Evolutionary conservation across 2,797 vertebrate species (phyloP).

Genomic region (Balearica regulorum): DNA sequence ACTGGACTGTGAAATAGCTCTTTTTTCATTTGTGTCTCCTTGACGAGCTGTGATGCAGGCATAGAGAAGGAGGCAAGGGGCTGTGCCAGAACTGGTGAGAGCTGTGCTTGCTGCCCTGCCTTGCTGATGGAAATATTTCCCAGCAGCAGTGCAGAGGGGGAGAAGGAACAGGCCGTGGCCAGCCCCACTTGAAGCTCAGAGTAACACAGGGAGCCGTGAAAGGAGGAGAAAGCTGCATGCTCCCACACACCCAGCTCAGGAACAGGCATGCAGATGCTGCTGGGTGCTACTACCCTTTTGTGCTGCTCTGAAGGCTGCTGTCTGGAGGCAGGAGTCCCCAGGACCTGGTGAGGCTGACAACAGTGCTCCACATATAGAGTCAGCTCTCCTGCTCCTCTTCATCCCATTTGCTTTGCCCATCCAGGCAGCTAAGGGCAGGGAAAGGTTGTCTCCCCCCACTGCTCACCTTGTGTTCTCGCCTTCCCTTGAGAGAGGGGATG

Average conservation of each 20-base stretch:
- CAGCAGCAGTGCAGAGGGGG: background rate
- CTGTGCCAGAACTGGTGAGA: background rate
- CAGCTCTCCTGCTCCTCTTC: background rate
- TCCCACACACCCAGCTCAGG: fast-evolving
- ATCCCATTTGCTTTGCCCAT: background rate
- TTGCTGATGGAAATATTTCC: background rate
- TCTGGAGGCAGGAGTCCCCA: background rate
- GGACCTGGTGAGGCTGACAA: background rate
- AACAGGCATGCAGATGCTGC: background rate
- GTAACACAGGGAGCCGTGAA: no score
- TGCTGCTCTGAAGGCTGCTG: background rate
- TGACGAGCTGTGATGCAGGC: background rate
- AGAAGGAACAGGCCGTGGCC: background rate
- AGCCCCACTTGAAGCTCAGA: fast-evolving
- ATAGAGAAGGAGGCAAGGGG: background rate
- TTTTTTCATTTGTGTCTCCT: background rate
- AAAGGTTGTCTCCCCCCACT: background rate
- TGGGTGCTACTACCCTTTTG: background rate
- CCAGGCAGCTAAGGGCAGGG: background rate
- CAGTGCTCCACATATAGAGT: background rate
- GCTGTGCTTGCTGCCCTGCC: background rate
- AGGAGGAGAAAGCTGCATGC: background rate
- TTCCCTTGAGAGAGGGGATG: background rate
- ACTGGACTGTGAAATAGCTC: constrained; percentile 37
- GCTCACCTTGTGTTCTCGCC: background rate